Evolutionary conservation across 1,140 invertebrate species (phyloP).

Genomic region (Heterodera carotae): DNA sequence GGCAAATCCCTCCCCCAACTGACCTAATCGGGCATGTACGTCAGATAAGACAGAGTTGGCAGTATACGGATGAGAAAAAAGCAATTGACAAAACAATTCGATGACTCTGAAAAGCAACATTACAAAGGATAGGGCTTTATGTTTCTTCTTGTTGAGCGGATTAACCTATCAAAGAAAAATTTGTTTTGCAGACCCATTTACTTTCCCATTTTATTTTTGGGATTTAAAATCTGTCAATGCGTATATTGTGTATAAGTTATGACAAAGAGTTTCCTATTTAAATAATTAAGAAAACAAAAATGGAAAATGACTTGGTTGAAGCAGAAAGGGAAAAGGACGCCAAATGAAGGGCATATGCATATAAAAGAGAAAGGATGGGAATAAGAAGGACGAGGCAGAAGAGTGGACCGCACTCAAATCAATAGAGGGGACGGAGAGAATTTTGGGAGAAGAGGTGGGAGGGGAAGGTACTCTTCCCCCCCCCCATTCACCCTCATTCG

Average conservation of each 20-base stretch:
- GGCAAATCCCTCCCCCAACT: too few relatives aligned
- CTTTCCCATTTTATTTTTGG: too few relatives aligned
- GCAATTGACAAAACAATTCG: constrained; percentile 41
- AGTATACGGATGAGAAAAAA: constrained; percentile 39
- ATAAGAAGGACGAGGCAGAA: background rate
- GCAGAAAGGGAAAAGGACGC: background rate
- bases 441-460: background rate
- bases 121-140: background rate
- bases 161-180: too few relatives aligned
- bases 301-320: background rate
- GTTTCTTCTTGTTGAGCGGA: too few relatives aligned
- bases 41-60: constrained; percentile 31
- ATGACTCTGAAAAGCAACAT: constrained; percentile 40
- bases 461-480: background rate
- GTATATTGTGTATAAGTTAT: too few relatives aligned
- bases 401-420: background rate
- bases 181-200: too few relatives aligned
- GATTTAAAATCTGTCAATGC: too few relatives aligned
- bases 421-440: background rate
- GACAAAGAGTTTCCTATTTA: too few relatives aligned
- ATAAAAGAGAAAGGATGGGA: constrained; percentile 11
- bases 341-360: constrained; percentile 3
- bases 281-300: background rate
- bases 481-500: background rate
- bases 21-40: constrained; percentile 30